These are phyloP conservation scores for Anastatus disparis DNA, from an alignment of 1,140 invertebrate genomes.

Conservation along the genomic window DNA sequence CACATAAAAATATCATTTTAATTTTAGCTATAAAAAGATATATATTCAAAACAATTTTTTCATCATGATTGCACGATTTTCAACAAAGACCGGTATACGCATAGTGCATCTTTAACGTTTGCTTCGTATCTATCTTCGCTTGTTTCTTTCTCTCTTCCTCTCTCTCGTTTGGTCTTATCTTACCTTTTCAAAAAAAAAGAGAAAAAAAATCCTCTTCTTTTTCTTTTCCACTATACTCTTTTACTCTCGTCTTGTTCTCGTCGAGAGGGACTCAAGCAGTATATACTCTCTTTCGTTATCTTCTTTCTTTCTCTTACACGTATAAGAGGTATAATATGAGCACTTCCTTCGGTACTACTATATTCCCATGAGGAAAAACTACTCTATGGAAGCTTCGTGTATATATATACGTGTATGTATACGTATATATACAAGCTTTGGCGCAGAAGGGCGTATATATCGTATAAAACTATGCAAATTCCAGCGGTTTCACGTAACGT, in stretches of 20 bases:
- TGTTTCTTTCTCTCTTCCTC: not conserved
- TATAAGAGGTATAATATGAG: too few relatives aligned
- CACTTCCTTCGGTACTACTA: conserved; percentile 13
- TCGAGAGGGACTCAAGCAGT: too few relatives aligned
- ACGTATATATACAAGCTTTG: not conserved
- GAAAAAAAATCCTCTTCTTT: too few relatives aligned
- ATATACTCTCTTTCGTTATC: conserved; percentile 19
- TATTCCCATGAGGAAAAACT: conserved; percentile 27
- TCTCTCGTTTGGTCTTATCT: conserved; percentile 7
- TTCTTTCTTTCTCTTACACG: conserved; percentile 20
- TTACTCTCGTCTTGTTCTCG: conserved; percentile 4
- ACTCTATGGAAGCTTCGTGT: not conserved
- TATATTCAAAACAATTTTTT: too few relatives aligned
- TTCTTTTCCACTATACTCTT: too few relatives aligned
- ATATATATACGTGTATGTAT: conserved; percentile 14
- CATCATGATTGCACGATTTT: too few relatives aligned
- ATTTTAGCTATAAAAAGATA: too few relatives aligned
- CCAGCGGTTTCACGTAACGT: not conserved
- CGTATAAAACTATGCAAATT: conserved; percentile 39
- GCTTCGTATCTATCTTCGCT: not conserved
- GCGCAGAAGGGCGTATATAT: not conserved
- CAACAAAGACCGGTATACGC: too few relatives aligned
- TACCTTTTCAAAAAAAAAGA: too few relatives aligned
- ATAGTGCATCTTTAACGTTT: conserved; percentile 3
- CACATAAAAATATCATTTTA: too few relatives aligned